A percentile compares a stretch with the other conserved stretches of the same genome.
These are phyloP conservation scores for Helarctos malayanus DNA, from an alignment of 2,797 vertebrate genomes.

Conservation along the genomic window DNA sequence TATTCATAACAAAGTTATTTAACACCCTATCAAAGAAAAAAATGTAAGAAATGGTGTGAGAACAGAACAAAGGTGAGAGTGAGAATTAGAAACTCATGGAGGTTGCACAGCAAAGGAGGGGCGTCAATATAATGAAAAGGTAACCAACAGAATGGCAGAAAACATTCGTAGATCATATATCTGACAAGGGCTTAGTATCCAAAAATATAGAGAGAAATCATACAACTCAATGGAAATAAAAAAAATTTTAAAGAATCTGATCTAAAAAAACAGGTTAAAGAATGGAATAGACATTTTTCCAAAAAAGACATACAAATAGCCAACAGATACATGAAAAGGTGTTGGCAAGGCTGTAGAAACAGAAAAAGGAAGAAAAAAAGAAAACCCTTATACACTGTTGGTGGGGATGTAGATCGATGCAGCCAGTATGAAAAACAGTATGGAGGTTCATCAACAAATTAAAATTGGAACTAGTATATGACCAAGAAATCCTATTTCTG, in stretches of 20 bases:
- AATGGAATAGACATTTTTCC: not conserved
- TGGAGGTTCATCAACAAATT: not conserved
- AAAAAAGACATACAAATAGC: not conserved
- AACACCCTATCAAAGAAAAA: constrained; percentile 22
- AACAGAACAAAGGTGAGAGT: not conserved
- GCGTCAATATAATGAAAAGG: not conserved
- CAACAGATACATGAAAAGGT: not conserved
- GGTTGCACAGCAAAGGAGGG: not conserved
- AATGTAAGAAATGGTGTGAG: not conserved
- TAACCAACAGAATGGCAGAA: not conserved
- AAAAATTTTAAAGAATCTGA: not conserved
- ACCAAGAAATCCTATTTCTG: not conserved
- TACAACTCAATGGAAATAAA: not conserved
- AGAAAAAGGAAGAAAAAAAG: not conserved
- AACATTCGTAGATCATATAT: not conserved
- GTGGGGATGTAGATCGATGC: not conserved
- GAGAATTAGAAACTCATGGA: not conserved
- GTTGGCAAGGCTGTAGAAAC: not conserved
- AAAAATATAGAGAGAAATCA: not conserved
- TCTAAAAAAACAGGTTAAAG: not conserved
- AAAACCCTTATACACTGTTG: not conserved
- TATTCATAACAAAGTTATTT: constrained; percentile 65
- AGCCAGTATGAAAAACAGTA: not conserved
- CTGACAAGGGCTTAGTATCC: not conserved
- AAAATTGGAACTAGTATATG: not conserved